A percentile compares a stretch with the other conserved stretches of the same genome.
phyloP scores from a whole-genome alignment of 2,888 invertebrate genomes.

The Rosalia funebris region DNA sequence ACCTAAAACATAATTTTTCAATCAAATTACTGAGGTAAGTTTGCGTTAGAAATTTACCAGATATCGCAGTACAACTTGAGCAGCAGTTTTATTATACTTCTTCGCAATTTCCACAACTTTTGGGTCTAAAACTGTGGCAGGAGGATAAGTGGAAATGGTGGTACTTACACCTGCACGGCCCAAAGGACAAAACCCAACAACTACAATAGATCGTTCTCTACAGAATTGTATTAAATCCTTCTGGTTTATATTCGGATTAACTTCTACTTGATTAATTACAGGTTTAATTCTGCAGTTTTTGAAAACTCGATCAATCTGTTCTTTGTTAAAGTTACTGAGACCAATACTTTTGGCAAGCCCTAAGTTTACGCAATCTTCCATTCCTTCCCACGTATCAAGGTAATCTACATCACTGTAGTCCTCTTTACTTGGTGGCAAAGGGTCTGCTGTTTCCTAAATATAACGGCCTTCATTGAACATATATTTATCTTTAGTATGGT shows the following conservation, averaged over 20 bases:
- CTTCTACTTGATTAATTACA: constrained; percentile 70
- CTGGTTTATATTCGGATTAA: constrained; percentile 77
- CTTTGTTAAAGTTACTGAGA: constrained; percentile 80
- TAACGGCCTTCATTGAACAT: neutral
- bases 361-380: constrained; percentile 75
- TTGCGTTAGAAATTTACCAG: constrained; percentile 70
- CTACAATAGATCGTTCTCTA: constrained; percentile 69
- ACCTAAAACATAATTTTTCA: constrained; percentile 44
- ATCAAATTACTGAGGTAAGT: no score
- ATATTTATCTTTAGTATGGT: neutral
- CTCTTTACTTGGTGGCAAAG: constrained; percentile 62
- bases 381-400: constrained; percentile 78
- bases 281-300: constrained; percentile 69
- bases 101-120: constrained; percentile 67
- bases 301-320: constrained; percentile 74
- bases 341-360: constrained; percentile 78
- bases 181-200: constrained; percentile 81
- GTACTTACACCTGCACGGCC: constrained; percentile 68
- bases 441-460: constrained; percentile 64
- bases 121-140: constrained; percentile 68
- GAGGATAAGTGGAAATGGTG: constrained; percentile 63
- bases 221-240: constrained; percentile 76
- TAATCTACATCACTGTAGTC: constrained; percentile 72
- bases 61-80: constrained; percentile 73
- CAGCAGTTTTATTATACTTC: constrained; percentile 73